Evolutionary conservation across 2,888 invertebrate species (phyloP).

Genomic region (Lithophane socia): DNA sequence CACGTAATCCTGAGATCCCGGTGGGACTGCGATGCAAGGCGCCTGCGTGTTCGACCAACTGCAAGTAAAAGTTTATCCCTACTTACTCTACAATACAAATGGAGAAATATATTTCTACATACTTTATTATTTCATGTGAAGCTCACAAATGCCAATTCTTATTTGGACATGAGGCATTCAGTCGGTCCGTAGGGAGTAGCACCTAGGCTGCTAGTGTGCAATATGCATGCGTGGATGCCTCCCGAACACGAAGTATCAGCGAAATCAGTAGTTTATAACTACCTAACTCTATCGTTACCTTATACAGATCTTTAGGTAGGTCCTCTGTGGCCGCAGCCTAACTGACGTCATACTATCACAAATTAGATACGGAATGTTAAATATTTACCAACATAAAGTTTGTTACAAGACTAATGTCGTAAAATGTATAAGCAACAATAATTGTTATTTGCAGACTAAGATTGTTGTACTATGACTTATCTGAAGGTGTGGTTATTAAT

Average conservation of each 20-base stretch:
- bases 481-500: background rate
- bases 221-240: no score
- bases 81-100: background rate
- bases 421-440: background rate
- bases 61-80: background rate
- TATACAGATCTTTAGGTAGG: no score
- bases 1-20: background rate
- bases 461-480: background rate
- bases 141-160: background rate
- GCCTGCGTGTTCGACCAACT: background rate
- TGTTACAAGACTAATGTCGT: constrained; percentile 13
- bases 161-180: background rate
- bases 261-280: no score
- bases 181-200: no score
- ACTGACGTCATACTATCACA: constrained; percentile 8
- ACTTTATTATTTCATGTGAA: background rate
- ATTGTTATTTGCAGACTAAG: constrained; percentile 14
- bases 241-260: background rate
- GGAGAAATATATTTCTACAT: background rate
- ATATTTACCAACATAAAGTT: constrained; percentile 36
- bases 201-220: background rate
- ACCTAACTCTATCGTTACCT: background rate
- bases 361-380: constrained; percentile 44
- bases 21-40: background rate
- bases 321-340: constrained; percentile 2